These are phyloP conservation scores for Dascyllus trimaculatus DNA, from an alignment of 2,113 vertebrate species.

Conservation along the genomic window DNA sequence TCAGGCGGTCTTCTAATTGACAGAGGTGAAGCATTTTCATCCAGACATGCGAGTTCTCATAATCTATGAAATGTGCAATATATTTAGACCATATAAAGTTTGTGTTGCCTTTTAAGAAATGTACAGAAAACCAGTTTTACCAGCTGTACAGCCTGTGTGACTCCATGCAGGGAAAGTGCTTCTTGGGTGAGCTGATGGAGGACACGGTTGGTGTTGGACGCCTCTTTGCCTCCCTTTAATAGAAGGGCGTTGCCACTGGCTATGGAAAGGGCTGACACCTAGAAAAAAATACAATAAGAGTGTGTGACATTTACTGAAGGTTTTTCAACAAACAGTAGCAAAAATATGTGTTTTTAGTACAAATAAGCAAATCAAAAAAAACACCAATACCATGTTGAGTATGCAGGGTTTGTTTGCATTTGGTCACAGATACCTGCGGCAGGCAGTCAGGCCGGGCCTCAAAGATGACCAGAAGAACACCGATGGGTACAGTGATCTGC, in stretches of 20 bases:
- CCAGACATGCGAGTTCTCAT: not conserved
- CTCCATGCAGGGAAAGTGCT: constrained; percentile 90
- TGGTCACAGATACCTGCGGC: constrained; percentile 88
- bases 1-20: not conserved
- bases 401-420: not conserved
- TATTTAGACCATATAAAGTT: not conserved
- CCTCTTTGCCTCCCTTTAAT: constrained; percentile 96
- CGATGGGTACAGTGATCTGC: constrained; percentile 97
- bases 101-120: not conserved
- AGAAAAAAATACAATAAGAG: not conserved
- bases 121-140: constrained; percentile 77
- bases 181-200: constrained; percentile 93
- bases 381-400: not conserved
- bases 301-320: not conserved
- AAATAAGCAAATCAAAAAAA: not conserved
- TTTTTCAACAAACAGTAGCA: not conserved
- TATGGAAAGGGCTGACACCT: constrained; percentile 95
- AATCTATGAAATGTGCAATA: too few species aligned
- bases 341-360: not conserved
- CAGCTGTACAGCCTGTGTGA: constrained; percentile 92
- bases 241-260: constrained; percentile 96
- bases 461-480: constrained; percentile 96
- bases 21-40: not conserved
- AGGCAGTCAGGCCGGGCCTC: constrained; percentile 97
- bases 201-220: constrained; percentile 90